phyloP scores from a whole-genome alignment of 1,140 invertebrate species.

The Alviniconcha marisindica region DNA sequence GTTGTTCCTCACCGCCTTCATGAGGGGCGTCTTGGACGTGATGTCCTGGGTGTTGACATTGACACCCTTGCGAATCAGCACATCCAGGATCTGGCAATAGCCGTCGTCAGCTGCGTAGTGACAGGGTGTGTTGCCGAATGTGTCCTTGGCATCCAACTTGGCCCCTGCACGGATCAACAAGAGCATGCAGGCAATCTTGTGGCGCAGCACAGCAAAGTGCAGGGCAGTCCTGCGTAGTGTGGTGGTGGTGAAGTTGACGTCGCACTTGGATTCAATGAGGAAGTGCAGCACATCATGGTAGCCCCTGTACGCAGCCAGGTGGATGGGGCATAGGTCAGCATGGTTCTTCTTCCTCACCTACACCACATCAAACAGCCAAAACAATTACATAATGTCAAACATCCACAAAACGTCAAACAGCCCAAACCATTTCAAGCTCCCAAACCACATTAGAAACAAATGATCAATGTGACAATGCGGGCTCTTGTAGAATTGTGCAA shows the following conservation, averaged over 20 bases:
- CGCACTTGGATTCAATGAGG: constrained; percentile 74
- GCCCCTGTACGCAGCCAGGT: constrained; percentile 73
- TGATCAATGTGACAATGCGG: no score
- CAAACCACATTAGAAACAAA: no score
- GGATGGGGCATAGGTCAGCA: constrained; percentile 73
- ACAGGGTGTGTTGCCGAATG: constrained; percentile 74
- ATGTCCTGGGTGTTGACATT: constrained; percentile 75
- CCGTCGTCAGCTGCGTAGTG: constrained; percentile 76
- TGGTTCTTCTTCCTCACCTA: constrained; percentile 75
- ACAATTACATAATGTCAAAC: no score
- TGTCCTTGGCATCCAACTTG: constrained; percentile 73
- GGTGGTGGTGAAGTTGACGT: constrained; percentile 73
- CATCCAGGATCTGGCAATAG: constrained; percentile 73
- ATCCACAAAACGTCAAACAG: no score
- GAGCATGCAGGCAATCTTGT: constrained; percentile 74
- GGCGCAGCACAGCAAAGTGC: constrained; percentile 73
- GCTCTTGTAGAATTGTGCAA: no score
- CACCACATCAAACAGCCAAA: no score
- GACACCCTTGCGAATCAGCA: constrained; percentile 69
- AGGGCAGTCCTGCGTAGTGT: constrained; percentile 71
- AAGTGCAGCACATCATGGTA: constrained; percentile 75
- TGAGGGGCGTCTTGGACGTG: constrained; percentile 75
- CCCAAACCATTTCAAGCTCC: no score
- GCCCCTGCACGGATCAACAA: constrained; percentile 72
- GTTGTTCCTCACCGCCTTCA: constrained; percentile 75